Evolutionary conservation across 2,888 invertebrate species (phyloP).

Genomic region (Phoenoteleia sp.): DNA sequence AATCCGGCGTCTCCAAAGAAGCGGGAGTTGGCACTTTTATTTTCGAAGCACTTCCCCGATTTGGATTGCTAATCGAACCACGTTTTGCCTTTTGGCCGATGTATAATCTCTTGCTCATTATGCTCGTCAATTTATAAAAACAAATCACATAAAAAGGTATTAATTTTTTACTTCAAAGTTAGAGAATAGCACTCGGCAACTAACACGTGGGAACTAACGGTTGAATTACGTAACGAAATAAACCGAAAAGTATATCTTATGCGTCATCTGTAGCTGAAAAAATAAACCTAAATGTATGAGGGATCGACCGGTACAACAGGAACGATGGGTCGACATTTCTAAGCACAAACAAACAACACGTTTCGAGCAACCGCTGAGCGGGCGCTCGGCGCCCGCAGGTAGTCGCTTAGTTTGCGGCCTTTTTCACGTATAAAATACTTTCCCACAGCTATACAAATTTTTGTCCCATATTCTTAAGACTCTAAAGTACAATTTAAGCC

Average conservation of each 20-base stretch:
- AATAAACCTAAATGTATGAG: constrained; percentile 32
- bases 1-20: constrained; percentile 29
- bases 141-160: constrained; percentile 26
- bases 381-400: constrained; percentile 27
- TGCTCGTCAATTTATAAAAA: constrained; percentile 31
- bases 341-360: constrained; percentile 19
- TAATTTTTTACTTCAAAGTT: constrained; percentile 34
- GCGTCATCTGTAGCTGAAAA: constrained; percentile 30
- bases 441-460: background rate
- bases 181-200: constrained; percentile 29
- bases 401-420: constrained; percentile 19
- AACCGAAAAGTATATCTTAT: constrained; percentile 27
- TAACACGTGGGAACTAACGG: constrained; percentile 20
- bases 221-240: constrained; percentile 38
- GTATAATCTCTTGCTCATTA: constrained; percentile 13
- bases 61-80: background rate
- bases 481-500: constrained; percentile 22
- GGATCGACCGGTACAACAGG: constrained; percentile 19
- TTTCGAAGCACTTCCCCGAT: background rate
- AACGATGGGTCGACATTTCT: constrained; percentile 25
- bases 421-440: constrained; percentile 28
- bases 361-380: constrained; percentile 22
- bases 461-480: constrained; percentile 19
- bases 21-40: background rate
- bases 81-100: constrained; percentile 10